These are phyloP conservation scores for Antheraea pernyi DNA, from an alignment of 1,140 invertebrate genomes.

Conservation along the genomic window DNA sequence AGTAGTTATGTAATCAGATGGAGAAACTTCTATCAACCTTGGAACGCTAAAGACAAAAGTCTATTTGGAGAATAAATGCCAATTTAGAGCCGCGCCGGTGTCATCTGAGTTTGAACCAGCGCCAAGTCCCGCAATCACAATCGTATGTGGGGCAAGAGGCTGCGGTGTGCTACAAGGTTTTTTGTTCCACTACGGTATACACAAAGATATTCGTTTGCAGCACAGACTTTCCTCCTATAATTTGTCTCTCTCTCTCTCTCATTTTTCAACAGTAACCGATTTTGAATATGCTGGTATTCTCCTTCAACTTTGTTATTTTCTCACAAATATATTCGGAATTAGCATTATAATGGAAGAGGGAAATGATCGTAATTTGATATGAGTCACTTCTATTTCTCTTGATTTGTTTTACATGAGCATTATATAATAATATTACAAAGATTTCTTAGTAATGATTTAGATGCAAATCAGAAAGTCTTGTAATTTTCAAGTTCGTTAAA, in stretches of 20 bases:
- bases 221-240: background rate
- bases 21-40: conserved; percentile 1
- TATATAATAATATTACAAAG: too few species aligned
- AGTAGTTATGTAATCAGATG: background rate
- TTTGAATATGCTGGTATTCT: too few species aligned
- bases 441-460: too few species aligned
- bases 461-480: too few species aligned
- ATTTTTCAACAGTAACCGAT: too few species aligned
- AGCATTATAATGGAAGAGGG: too few species aligned
- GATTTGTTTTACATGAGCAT: too few species aligned
- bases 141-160: conserved; percentile 54
- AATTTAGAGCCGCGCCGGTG: conserved; percentile 23
- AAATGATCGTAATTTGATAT: too few species aligned
- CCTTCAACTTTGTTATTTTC: too few species aligned
- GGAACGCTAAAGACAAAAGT: conserved; percentile 15
- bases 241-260: background rate
- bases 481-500: too few species aligned
- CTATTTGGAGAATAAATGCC: conserved; percentile 33
- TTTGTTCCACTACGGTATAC: conserved; percentile 21
- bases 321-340: too few species aligned
- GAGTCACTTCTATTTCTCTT: too few species aligned
- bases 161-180: conserved; percentile 30
- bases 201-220: conserved; percentile 22
- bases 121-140: conserved; percentile 50
- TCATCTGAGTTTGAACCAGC: conserved; percentile 37